phyloP scores from a whole-genome alignment of 2,888 invertebrate species.

The Neoascia interrupta region DNA sequence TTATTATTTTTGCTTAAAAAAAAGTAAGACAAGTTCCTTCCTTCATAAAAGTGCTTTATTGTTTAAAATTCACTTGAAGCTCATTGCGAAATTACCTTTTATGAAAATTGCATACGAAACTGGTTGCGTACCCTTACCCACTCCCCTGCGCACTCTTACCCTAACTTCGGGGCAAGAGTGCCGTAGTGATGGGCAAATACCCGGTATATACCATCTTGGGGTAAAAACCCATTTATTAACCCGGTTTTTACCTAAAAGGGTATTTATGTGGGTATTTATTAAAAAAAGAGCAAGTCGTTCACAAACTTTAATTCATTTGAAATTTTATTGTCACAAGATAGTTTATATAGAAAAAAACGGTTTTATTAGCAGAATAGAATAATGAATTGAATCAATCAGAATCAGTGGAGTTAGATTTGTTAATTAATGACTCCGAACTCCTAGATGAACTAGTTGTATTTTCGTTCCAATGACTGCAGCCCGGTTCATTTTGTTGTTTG shows the following conservation, averaged over 20 bases:
- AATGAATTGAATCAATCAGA: background rate
- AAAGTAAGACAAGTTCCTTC: too few relatives aligned
- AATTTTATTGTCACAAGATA: background rate
- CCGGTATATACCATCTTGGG: too few relatives aligned
- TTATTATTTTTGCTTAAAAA: too few relatives aligned
- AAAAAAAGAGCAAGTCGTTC: background rate
- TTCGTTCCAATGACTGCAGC: background rate
- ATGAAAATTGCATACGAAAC: too few relatives aligned
- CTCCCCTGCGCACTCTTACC: too few relatives aligned
- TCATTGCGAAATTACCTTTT: too few relatives aligned
- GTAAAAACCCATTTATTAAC: background rate
- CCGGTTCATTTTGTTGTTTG: background rate
- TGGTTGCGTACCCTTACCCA: too few relatives aligned
- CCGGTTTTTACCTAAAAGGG: background rate
- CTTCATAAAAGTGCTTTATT: too few relatives aligned
- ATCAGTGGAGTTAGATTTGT: background rate
- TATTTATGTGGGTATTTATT: background rate
- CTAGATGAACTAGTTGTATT: background rate
- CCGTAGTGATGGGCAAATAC: too few relatives aligned
- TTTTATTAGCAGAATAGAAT: background rate
- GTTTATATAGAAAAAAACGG: background rate
- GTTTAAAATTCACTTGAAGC: too few relatives aligned
- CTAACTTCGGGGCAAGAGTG: too few relatives aligned
- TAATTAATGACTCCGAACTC: background rate
- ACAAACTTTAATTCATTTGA: background rate